These are phyloP conservation scores for Caenorhabditis imperialis DNA, from an alignment of 2,888 invertebrate genomes.

Conservation along the genomic window DNA sequence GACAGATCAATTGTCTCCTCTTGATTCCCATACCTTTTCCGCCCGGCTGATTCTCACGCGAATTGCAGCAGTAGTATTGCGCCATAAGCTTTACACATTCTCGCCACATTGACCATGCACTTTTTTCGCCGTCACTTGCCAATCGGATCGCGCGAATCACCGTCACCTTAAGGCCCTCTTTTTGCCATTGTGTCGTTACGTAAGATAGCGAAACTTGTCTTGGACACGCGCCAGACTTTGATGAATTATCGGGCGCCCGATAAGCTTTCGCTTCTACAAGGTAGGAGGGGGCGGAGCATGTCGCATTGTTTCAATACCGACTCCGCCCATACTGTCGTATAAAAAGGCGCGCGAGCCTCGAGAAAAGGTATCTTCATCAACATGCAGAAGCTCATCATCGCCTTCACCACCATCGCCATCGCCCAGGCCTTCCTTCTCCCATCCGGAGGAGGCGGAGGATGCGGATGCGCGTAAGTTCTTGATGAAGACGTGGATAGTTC, in stretches of 20 bases:
- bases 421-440: constrained; percentile 59
- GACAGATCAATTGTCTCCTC: too few relatives aligned
- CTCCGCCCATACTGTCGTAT: too few relatives aligned
- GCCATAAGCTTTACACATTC: too few relatives aligned
- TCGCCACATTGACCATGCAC: too few relatives aligned
- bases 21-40: too few relatives aligned
- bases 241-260: constrained; percentile 38
- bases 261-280: constrained; percentile 39
- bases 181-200: too few relatives aligned
- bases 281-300: constrained; percentile 17
- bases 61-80: too few relatives aligned
- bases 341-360: too few relatives aligned
- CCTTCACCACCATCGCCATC: constrained; percentile 56
- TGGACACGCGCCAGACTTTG: constrained; percentile 22
- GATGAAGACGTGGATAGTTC: constrained; percentile 66
- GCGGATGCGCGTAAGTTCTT: constrained; percentile 65
- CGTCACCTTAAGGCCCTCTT: too few relatives aligned
- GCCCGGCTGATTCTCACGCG: too few relatives aligned
- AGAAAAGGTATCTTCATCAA: constrained; percentile 10
- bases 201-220: constrained; percentile 46
- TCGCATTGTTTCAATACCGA: constrained; percentile 32
- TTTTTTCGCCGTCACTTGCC: too few relatives aligned
- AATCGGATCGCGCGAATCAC: too few relatives aligned
- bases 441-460: constrained; percentile 59
- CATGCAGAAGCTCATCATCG: constrained; percentile 64